Evolutionary conservation across 2,797 vertebrate species (phyloP), one percentile per base, ranked within the genome.

Genomic region (Gadopsis marmoratus): DNA sequence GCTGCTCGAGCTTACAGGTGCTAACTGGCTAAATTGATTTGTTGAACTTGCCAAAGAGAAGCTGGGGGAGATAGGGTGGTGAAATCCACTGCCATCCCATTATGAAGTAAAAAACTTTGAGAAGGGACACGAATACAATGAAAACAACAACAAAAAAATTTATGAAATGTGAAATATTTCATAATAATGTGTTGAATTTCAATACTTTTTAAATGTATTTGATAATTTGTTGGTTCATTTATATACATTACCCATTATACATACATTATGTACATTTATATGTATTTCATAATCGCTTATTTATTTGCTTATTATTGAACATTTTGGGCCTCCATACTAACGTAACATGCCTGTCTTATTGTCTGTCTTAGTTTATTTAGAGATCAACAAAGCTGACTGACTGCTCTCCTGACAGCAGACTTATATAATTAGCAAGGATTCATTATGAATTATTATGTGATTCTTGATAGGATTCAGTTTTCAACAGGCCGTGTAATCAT

Each of bases 401-500:
- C 0, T 29, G 47, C 21, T 37, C 33, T 37, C 54, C 8, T 12
- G 5, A 54, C 13, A 39, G 26, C 39, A 13, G 54, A 67, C 1
- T 13, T 64, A 61, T 35, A 39, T 1, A 53, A 23, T 54, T 16
- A 60, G 2, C 17, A 41, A 19, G 26, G 35, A 54, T 39, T 50
- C 14, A 59, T 26, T 26, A 14, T 60, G 0, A 26, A 70, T 26
- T 53, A 2, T 47, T 11, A 13, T 3, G 21, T 33, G 13, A 51
- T 39, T 45, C 26, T n/a, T 47, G 8, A 39, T 4, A 31, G 11
- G 50, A 50, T 31, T 59, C 2, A 45, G 35, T 37, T 74, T 80
- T 73, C 31, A 71, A 43, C 72, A 69, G 51, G 31, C 31, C 29
- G 7, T 56, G 17, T 35, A 62, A 83, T 48, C 21, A 33, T 14